Percentiles rank a stretch among this genome's conserved stretches.
phyloP scores from a whole-genome alignment of 2,113 vertebrate genomes.

The Crotalus viridis region DNA sequence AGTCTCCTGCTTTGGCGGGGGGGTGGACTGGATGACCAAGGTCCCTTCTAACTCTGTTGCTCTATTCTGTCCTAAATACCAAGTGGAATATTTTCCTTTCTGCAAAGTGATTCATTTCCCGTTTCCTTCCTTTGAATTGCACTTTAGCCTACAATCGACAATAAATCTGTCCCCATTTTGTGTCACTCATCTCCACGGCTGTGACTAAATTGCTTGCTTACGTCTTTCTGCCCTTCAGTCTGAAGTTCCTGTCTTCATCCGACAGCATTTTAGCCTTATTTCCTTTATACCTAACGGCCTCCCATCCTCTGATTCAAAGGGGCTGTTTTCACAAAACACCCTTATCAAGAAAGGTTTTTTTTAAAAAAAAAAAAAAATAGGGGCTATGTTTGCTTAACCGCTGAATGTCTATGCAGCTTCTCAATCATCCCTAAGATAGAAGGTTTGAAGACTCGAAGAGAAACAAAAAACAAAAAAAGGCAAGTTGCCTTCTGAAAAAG shows the following conservation, averaged over 20 bases:
- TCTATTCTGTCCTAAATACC: slow-evolving; percentile 19
- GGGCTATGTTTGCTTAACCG: neutral
- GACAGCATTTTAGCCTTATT: neutral
- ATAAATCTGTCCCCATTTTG: slow-evolving; percentile 37
- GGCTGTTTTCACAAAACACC: neutral
- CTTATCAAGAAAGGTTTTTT: neutral
- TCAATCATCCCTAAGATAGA: too few relatives aligned
- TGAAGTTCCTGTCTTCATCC: neutral
- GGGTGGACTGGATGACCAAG: too few relatives aligned
- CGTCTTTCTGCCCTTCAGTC: neutral
- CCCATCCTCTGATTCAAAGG: neutral
- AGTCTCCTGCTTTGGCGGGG: too few relatives aligned
- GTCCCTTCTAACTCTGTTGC: too few relatives aligned
- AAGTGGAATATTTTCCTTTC: slow-evolving; percentile 52
- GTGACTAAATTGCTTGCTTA: slow-evolving; percentile 11
- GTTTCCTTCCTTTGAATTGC: slow-evolving; percentile 34
- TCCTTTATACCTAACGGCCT: neutral
- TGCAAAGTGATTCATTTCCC: slow-evolving; percentile 60
- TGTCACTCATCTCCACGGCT: neutral
- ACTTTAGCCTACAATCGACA: slow-evolving; percentile 36
- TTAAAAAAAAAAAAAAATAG: neutral
- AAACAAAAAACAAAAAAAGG: too few relatives aligned
- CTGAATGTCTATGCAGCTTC: neutral
- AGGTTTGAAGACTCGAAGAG: too few relatives aligned
- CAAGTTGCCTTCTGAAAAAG: too few relatives aligned